Percentiles rank a stretch among this genome's conserved stretches.
Evolutionary conservation across 2,113 vertebrate genomes (phyloP).

Genomic region (Nyctereutes procyonoides): DNA sequence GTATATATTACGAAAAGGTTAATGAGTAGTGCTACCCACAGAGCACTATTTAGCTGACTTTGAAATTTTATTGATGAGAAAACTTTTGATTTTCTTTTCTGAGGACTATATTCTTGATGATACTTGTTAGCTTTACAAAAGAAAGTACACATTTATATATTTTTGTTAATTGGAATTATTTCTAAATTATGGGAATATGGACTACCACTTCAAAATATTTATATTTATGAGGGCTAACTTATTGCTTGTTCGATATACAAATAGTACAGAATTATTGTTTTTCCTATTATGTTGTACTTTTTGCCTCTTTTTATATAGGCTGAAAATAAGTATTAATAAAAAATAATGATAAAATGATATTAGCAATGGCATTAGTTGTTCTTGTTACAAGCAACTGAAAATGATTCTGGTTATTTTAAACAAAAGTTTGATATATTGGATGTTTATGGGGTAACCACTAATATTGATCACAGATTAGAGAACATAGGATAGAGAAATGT

Average conservation of each 20-base stretch:
- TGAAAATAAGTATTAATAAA: neutral
- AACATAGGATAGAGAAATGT: neutral
- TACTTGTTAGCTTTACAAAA: neutral
- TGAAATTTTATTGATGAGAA: slow-evolving; percentile 51
- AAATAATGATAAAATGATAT: neutral
- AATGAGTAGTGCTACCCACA: neutral
- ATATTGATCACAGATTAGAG: neutral
- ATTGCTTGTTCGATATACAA: neutral
- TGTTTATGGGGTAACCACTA: neutral
- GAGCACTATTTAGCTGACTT: neutral
- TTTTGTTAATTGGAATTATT: neutral
- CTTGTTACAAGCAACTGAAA: neutral
- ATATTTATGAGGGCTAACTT: neutral
- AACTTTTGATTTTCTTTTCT: slow-evolving; percentile 46
- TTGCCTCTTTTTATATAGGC: neutral
- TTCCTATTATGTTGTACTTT: neutral
- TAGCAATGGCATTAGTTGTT: neutral
- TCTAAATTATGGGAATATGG: neutral
- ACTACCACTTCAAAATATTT: neutral
- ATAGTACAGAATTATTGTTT: neutral
- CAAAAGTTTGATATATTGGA: neutral
- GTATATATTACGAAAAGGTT: slow-evolving; percentile 54
- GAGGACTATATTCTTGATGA: neutral
- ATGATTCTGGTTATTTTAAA: neutral
- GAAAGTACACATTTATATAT: neutral